These are phyloP conservation scores for Hemicrepidius hirtus DNA, from an alignment of 2,888 invertebrate species.

Conservation along the genomic window DNA sequence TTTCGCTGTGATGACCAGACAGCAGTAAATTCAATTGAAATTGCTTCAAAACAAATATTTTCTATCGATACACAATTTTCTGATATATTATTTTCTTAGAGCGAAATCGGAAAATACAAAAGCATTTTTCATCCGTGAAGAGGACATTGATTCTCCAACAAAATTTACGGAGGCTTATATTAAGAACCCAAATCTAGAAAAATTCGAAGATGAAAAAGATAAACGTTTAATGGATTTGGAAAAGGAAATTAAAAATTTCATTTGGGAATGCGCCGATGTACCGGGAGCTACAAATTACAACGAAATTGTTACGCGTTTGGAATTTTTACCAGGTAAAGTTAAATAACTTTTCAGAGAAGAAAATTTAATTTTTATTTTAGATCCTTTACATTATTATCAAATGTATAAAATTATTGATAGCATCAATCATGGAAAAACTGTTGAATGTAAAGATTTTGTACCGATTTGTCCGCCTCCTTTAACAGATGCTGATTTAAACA, in stretches of 20 bases:
- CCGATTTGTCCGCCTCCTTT: constrained; percentile 48
- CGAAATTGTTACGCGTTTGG: constrained; percentile 42
- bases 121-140: constrained; percentile 52
- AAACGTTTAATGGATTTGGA: constrained; percentile 30
- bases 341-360: background rate
- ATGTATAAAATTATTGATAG: constrained; percentile 53
- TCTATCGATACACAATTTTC: background rate
- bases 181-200: constrained; percentile 49
- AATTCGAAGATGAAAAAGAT: constrained; percentile 32
- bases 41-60: background rate
- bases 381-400: constrained; percentile 48
- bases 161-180: constrained; percentile 51
- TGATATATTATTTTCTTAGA: constrained; percentile 35
- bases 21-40: no score
- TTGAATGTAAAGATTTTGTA: constrained; percentile 51
- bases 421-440: background rate
- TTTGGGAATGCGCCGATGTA: constrained; percentile 47
- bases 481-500: constrained; percentile 42
- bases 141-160: constrained; percentile 47
- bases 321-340: constrained; percentile 36
- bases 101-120: constrained; percentile 55
- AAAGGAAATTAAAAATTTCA: constrained; percentile 39
- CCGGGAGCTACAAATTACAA: constrained; percentile 34
- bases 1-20: no score
- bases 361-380: constrained; percentile 44